Base-by-base conservation (phyloP, 2,797 vertebrate genomes). In the Sparidentex hasta region DNA sequence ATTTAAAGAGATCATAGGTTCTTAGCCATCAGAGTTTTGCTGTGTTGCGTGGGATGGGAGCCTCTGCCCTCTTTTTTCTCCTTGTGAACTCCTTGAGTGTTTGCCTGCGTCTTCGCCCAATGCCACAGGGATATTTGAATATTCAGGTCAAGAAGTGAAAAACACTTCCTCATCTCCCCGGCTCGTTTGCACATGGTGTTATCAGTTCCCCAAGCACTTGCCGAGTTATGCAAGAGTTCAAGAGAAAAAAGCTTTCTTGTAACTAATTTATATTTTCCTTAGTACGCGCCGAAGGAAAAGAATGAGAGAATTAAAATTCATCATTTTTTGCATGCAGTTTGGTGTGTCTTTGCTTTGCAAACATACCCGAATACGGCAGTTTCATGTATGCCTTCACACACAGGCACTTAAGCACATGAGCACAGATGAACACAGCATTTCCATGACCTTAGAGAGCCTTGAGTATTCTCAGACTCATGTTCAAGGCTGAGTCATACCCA, bases 81-180 rank as follows among this genome's bases (percentile, higher is more conserved):
- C 38, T 61, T 18, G 25, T 87, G 80, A 91, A 88, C 88, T 38
- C 38, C 38, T 86, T 76, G 51, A 79, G 59, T 66, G 69, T 85
- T 88, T 52, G 69, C 75, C 67, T 70, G 54, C 41, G 85, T 86
- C 81, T 84, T 90, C 80, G 89, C 90, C 88, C 88, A 80, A 50
- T 77, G 82, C 91, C 89, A 92, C 67, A 56, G 79, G 87, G 84
- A 18, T 76, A 74, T 88, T 92, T 92, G 82, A 90, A 92, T 90
- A 93, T 92, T 90, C 88, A 90, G 92, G 90, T 90, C 86, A 85
- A 90, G 74, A 85, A 91, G 83, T 83, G 57, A 85, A 83, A 84
- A 88, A 82, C 66, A 66, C 85, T 87, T 87, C 83, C 83, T 86
- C 85, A 21, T 85, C 77, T 83, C 74, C 23, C 74, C 71, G 13